phyloP scores from a whole-genome alignment of 2,113 vertebrate species.

The Mugil cephalus region DNA sequence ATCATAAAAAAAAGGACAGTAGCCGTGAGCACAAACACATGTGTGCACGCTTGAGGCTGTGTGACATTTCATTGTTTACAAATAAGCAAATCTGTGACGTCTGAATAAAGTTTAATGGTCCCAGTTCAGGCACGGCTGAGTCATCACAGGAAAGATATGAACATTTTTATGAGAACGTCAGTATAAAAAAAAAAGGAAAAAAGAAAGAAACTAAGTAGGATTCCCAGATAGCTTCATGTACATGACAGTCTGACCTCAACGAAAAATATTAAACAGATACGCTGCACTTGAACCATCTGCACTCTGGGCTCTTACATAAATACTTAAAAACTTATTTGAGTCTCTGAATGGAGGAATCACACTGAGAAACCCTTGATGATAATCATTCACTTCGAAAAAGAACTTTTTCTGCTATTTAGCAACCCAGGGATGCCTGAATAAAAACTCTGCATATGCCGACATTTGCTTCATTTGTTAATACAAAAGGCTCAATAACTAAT shows the following conservation, averaged over 20 bases:
- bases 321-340: constrained; percentile 7
- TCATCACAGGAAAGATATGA: constrained; percentile 37
- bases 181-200: not conserved
- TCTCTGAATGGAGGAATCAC: not conserved
- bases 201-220: not conserved
- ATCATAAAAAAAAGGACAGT: not conserved
- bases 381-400: not conserved
- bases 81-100: constrained; percentile 30
- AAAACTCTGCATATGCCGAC: constrained; percentile 3
- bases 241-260: not conserved
- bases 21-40: not conserved
- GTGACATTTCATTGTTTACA: constrained; percentile 46
- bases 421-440: not conserved
- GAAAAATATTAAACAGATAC: not conserved
- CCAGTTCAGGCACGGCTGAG: constrained; percentile 20
- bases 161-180: constrained; percentile 15
- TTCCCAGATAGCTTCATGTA: constrained; percentile 21
- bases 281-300: not conserved
- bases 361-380: constrained; percentile 15
- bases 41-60: not conserved
- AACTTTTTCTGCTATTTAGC: not conserved
- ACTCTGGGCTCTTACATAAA: constrained; percentile 20
- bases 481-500: not conserved
- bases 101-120: constrained; percentile 25
- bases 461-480: not conserved